Conservation (phyloP, 2,797 vertebrate species). For the Microchirus variegatus region DNA sequence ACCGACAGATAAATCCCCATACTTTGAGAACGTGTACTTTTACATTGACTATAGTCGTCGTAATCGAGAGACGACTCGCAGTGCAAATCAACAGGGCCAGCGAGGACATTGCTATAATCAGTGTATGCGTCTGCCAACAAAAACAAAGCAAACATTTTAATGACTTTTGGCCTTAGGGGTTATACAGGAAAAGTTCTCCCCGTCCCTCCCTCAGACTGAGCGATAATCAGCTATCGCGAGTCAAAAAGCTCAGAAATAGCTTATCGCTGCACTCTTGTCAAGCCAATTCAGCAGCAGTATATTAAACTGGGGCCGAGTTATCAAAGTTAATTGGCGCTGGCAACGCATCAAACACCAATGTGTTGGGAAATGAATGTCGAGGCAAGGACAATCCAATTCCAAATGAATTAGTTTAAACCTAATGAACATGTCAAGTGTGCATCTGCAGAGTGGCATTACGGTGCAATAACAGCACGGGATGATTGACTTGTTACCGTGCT, state of each 20-base stretch:
- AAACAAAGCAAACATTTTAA: conserved; percentile 64
- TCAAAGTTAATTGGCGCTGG: conserved; percentile 77
- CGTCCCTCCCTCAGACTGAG: conserved; percentile 37
- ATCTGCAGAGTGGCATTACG: conserved; percentile 43
- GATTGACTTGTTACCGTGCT: conserved; percentile 40
- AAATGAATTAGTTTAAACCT: conserved; percentile 68
- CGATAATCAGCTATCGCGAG: conserved; percentile 55
- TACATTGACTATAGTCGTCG: conserved; percentile 39
- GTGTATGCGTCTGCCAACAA: conserved; percentile 44
- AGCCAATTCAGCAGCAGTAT: conserved; percentile 71
- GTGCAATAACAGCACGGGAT: conserved; percentile 37
- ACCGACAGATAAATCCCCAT: conserved; percentile 30
- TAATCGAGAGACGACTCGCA: conserved; percentile 42
- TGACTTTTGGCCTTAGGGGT: conserved; percentile 53
- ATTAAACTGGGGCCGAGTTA: conserved; percentile 70
- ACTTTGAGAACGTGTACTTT: conserved; percentile 30
- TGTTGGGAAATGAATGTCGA: conserved; percentile 72
- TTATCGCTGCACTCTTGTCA: conserved; percentile 65
- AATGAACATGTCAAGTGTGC: conserved; percentile 68
- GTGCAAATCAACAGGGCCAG: conserved; percentile 50
- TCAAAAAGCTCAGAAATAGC: conserved; percentile 62
- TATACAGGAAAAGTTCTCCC: conserved; percentile 48
- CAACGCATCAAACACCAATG: conserved; percentile 70
- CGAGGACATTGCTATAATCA: conserved; percentile 46
- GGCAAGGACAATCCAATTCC: conserved; percentile 67